These are phyloP conservation scores for Chrysopilus asiliformis DNA, from an alignment of 2,888 invertebrate species.

Conservation along the genomic window DNA sequence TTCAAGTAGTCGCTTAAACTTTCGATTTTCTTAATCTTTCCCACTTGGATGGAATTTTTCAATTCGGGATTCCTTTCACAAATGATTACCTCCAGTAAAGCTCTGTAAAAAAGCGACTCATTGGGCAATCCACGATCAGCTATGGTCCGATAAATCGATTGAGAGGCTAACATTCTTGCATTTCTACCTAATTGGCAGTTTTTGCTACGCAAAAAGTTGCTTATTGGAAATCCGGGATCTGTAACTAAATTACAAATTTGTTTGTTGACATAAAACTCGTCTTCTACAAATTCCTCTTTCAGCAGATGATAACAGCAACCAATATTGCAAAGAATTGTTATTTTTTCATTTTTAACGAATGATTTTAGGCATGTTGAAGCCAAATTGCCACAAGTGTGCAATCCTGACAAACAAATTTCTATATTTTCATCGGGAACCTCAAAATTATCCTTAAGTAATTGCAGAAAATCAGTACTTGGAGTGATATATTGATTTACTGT, in stretches of 20 bases:
- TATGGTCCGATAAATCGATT: constrained; percentile 60
- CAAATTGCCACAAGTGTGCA: constrained; percentile 83
- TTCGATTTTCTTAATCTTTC: constrained; percentile 47
- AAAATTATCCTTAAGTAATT: constrained; percentile 41
- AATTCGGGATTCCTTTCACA: constrained; percentile 32
- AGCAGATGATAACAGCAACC: constrained; percentile 86
- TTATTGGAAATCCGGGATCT: constrained; percentile 53
- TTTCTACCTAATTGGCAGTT: constrained; percentile 50
- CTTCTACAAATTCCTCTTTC: constrained; percentile 39
- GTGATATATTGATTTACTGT: constrained; percentile 50
- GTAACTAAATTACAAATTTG: constrained; percentile 27
- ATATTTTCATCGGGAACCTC: constrained; percentile 23
- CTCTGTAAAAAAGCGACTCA: constrained; percentile 58
- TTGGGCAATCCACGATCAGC: constrained; percentile 43
- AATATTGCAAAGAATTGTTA: constrained; percentile 58
- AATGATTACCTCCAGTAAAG: constrained; percentile 55
- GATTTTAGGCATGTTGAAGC: constrained; percentile 57
- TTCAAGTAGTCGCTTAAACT: constrained; percentile 57
- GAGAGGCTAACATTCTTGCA: constrained; percentile 75
- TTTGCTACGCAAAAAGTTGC: constrained; percentile 41
- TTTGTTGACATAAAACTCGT: constrained; percentile 15
- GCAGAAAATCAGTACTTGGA: constrained; percentile 40
- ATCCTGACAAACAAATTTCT: constrained; percentile 49
- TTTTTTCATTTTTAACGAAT: constrained; percentile 43
- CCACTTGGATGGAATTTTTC: constrained; percentile 40